Conservation (phyloP, 2,113 vertebrate genomes). For the Anoura caudifer region DNA sequence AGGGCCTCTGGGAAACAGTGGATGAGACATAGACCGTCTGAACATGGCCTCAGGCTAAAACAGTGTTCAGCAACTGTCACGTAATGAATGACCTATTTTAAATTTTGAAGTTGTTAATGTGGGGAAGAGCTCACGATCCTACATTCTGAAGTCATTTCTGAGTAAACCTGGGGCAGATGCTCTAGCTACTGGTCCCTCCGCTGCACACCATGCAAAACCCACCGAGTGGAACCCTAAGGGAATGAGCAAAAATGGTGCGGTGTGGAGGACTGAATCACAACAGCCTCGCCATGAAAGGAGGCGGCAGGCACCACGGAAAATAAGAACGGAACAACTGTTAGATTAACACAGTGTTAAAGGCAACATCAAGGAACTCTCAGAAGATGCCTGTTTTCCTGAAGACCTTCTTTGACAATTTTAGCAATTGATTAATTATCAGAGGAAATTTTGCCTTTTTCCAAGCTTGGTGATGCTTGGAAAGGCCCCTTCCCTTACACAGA, state of each 20-base stretch:
- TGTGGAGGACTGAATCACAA: neutral
- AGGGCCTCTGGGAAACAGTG: neutral
- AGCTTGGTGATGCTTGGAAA: neutral
- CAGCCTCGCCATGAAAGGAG: neutral
- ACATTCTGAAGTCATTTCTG: neutral
- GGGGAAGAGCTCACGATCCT: neutral
- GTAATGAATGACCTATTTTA: neutral
- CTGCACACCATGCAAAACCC: neutral
- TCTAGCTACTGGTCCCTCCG: neutral
- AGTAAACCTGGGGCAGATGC: neutral
- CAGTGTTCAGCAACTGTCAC: neutral
- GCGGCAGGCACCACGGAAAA: neutral
- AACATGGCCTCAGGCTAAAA: neutral
- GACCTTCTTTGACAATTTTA: neutral
- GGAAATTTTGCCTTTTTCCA: neutral
- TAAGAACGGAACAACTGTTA: neutral
- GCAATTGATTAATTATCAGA: neutral
- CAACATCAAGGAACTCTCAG: neutral
- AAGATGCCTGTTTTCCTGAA: neutral
- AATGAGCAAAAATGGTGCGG: neutral
- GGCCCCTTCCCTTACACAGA: neutral
- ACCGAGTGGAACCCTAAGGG: neutral
- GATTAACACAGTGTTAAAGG: neutral
- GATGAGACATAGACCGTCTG: accelerated
- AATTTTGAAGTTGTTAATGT: neutral